phyloP scores from a whole-genome alignment of 2,888 invertebrate genomes.

The Ethmia dodecea region DNA sequence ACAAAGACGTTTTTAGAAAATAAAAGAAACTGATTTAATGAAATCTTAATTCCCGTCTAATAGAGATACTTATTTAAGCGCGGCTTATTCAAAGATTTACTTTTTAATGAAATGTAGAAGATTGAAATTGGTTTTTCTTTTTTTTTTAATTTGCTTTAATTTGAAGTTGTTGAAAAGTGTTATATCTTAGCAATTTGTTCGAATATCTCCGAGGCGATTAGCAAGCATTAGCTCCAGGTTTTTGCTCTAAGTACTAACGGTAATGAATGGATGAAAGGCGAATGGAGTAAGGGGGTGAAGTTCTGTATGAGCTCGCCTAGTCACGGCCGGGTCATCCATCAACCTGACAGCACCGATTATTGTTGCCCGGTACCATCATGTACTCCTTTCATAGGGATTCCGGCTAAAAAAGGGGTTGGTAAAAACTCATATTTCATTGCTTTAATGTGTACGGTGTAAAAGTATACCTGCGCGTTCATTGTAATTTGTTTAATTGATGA shows the following conservation, averaged over 20 bases:
- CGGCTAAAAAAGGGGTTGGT: slow-evolving; percentile 2
- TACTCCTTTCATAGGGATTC: slow-evolving; percentile 22
- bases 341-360: slow-evolving; percentile 60
- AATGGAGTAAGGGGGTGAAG: slow-evolving; percentile 21
- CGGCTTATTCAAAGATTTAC: slow-evolving; percentile 12
- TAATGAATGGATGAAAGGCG: slow-evolving; percentile 26
- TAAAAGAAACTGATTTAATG: slow-evolving; percentile 6
- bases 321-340: slow-evolving; percentile 62
- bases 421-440: slow-evolving; percentile 9
- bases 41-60: background rate
- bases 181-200: too few species aligned
- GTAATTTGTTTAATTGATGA: too few species aligned
- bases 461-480: too few species aligned
- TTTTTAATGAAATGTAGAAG: background rate
- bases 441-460: too few species aligned
- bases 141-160: too few species aligned
- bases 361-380: slow-evolving; percentile 45
- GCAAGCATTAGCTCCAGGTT: slow-evolving; percentile 20
- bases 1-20: slow-evolving; percentile 22
- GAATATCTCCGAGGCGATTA: slow-evolving; percentile 27
- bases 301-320: slow-evolving; percentile 19
- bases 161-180: too few species aligned
- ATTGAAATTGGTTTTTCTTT: too few species aligned
- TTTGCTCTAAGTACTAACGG: slow-evolving; percentile 28
- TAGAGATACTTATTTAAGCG: background rate